Conservation (phyloP, 1,140 invertebrate species). For the Dreissena rostriformis region DNA sequence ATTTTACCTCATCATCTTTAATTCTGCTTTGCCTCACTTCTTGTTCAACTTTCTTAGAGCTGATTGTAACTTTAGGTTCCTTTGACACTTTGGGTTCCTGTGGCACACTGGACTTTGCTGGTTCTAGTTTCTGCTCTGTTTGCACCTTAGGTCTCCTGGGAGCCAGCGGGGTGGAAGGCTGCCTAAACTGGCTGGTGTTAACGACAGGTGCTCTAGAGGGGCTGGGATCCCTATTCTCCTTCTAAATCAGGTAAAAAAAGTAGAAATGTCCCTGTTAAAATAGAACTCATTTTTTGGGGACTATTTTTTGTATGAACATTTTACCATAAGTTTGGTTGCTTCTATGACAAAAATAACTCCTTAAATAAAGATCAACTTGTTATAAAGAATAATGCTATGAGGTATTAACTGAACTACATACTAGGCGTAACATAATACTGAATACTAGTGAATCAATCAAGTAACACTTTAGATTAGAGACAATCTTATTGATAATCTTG, state of each 20-base stretch:
- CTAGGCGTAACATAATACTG: too few relatives aligned
- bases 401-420: too few relatives aligned
- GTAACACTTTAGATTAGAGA: too few relatives aligned
- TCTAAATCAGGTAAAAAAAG: conserved; percentile 10
- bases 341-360: too few relatives aligned
- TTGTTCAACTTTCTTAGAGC: conserved; percentile 2
- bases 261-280: not conserved
- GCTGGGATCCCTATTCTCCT: conserved; percentile 42
- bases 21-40: conserved; percentile 28
- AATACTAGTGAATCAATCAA: too few relatives aligned
- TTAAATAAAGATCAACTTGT: too few relatives aligned
- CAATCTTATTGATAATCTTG: too few relatives aligned
- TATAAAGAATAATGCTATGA: too few relatives aligned
- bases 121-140: conserved; percentile 17
- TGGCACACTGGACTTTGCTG: conserved; percentile 24
- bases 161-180: conserved; percentile 62
- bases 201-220: conserved; percentile 63
- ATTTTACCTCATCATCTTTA: conserved; percentile 30
- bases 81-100: conserved; percentile 37
- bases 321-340: too few relatives aligned
- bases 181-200: conserved; percentile 54
- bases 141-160: conserved; percentile 54
- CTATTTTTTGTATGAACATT: too few relatives aligned
- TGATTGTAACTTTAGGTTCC: conserved; percentile 36
- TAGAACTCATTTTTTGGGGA: too few relatives aligned